Conservation (phyloP, 2,797 vertebrate genomes). For the Oceanodroma leucorhoa region DNA sequence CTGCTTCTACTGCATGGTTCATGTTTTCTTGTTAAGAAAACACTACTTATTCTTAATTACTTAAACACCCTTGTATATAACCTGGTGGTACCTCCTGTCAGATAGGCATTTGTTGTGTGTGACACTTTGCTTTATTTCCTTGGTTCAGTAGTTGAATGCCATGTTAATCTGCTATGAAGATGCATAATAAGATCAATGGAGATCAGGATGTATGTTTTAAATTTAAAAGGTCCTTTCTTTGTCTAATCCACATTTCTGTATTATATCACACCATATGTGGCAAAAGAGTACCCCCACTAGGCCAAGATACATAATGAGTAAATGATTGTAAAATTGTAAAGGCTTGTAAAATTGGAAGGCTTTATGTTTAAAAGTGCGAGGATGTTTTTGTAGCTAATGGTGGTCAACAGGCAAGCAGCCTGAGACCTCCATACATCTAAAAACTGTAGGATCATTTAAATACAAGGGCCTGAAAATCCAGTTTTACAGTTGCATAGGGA, state of each 20-base stretch:
- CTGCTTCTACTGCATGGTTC: neutral
- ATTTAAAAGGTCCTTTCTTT: neutral
- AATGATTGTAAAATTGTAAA: no score
- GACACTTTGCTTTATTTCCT: neutral
- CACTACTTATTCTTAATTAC: neutral
- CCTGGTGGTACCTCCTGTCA: neutral
- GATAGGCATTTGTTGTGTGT: neutral
- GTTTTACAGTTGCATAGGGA: neutral
- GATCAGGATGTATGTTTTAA: neutral
- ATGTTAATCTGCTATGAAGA: constrained; percentile 7
- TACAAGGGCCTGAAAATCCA: neutral
- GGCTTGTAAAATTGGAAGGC: neutral
- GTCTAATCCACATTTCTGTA: neutral
- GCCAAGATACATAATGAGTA: neutral
- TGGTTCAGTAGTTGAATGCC: neutral
- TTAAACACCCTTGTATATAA: neutral
- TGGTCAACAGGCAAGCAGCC: neutral
- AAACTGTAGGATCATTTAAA: neutral
- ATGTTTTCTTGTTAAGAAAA: neutral
- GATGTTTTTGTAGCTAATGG: neutral
- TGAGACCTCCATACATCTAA: neutral
- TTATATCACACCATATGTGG: neutral
- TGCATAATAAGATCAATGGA: neutral
- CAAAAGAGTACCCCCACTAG: neutral
- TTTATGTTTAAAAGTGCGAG: neutral